These are phyloP conservation scores for Epizoanthus ramosus DNA, from an alignment of 92 coral and sea anemone species.

Conservation along the genomic window DNA sequence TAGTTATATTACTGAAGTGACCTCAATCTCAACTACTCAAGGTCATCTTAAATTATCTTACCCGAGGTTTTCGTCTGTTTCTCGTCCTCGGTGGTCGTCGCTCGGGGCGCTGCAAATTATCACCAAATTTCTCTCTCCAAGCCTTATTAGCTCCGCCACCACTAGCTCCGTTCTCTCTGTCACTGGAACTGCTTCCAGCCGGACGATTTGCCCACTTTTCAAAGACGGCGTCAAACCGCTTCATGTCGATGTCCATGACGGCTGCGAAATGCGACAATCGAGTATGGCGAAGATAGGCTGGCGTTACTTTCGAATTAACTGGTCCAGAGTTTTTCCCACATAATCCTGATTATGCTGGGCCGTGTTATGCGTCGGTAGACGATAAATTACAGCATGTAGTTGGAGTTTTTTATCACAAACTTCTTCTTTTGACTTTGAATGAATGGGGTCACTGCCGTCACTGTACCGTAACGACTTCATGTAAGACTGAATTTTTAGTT, in stretches of 20 bases:
- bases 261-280: not conserved
- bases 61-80: conserved; percentile 28
- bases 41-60: not conserved
- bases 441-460: too few species aligned
- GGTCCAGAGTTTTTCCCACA: not conserved
- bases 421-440: too few species aligned
- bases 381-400: not conserved
- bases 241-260: conserved; percentile 22
- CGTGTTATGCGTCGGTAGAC: not conserved
- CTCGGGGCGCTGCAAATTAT: conserved; percentile 52
- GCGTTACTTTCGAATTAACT: not conserved
- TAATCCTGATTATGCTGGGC: not conserved
- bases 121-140: conserved; percentile 68
- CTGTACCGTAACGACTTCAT: too few species aligned
- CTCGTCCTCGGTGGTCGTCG: conserved; percentile 56
- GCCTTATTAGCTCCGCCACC: conserved; percentile 41
- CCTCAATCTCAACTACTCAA: not conserved
- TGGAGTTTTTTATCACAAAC: too few species aligned
- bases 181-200: conserved; percentile 53
- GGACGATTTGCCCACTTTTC: conserved; percentile 90
- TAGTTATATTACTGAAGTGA: not conserved
- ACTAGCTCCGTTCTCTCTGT: conserved; percentile 12
- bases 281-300: not conserved
- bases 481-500: too few species aligned
- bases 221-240: conserved; percentile 75